Conservation (phyloP, 2,113 vertebrate species). For the Ascaphus truei region DNA sequence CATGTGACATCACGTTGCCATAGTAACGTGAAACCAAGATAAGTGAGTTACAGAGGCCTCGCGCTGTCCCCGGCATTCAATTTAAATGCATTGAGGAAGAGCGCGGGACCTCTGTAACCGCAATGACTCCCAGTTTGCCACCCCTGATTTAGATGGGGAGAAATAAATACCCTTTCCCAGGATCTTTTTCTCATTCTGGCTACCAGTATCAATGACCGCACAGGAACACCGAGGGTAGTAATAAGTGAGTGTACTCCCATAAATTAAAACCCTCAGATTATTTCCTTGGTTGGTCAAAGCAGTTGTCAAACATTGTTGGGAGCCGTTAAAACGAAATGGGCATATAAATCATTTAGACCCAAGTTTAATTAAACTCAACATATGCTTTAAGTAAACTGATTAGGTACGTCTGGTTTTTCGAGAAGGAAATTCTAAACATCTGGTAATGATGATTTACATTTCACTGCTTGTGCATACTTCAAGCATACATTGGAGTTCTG, state of each 20-base stretch:
- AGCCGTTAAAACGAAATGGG: constrained; percentile 51
- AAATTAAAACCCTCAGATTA: constrained; percentile 45
- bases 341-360: constrained; percentile 56
- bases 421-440: constrained; percentile 57
- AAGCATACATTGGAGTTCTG: constrained; percentile 13
- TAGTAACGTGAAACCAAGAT: no score
- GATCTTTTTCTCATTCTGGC: no score
- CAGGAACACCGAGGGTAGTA: background rate
- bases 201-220: background rate
- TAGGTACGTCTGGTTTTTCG: constrained; percentile 53
- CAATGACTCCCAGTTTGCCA: no score
- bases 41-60: no score
- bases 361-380: constrained; percentile 59
- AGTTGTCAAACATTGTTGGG: constrained; percentile 36
- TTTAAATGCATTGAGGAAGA: no score
- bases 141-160: no score
- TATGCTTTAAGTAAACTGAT: constrained; percentile 54
- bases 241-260: constrained; percentile 45
- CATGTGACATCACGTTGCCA: no score
- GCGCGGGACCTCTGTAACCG: no score
- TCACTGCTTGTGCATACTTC: constrained; percentile 30
- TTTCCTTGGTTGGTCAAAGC: constrained; percentile 10
- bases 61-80: no score
- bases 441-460: constrained; percentile 55
- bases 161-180: no score